Evolutionary conservation across 2,113 vertebrate genomes (phyloP).

Genomic region (Sebastes fasciatus): DNA sequence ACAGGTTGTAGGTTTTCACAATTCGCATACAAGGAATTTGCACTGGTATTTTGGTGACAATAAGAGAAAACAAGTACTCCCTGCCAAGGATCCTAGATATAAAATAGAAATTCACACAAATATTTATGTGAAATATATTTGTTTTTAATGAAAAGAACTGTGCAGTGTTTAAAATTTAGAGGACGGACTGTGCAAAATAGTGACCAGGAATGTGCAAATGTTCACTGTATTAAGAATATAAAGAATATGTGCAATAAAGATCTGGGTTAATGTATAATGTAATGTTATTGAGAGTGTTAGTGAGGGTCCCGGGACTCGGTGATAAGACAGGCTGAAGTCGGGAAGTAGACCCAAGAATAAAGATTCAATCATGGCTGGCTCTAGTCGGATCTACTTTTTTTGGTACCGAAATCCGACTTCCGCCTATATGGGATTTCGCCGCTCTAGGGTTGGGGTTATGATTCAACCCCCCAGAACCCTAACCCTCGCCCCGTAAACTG

Average conservation of each 20-base stretch:
- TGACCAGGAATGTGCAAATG: neutral
- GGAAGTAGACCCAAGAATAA: neutral
- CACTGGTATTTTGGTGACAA: neutral
- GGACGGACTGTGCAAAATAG: neutral
- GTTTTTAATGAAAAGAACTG: neutral
- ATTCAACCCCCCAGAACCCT: too few species aligned
- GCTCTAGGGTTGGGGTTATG: too few species aligned
- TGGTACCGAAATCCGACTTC: too few species aligned
- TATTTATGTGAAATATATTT: neutral
- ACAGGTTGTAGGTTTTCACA: neutral
- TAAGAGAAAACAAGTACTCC: neutral
- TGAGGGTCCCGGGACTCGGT: neutral
- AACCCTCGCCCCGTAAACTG: too few species aligned
- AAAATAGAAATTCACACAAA: neutral
- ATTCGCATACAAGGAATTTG: neutral
- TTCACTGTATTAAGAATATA: neutral
- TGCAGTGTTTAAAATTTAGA: neutral
- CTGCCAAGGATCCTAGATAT: neutral
- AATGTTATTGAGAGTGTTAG: neutral
- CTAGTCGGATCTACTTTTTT: too few species aligned
- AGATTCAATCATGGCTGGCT: neutral
- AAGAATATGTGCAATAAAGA: neutral
- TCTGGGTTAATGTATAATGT: too few species aligned
- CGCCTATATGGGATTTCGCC: too few species aligned
- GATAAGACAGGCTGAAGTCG: neutral